Evolutionary conservation across 2,113 vertebrate genomes (phyloP).

Genomic region (Pardalotus punctatus): DNA sequence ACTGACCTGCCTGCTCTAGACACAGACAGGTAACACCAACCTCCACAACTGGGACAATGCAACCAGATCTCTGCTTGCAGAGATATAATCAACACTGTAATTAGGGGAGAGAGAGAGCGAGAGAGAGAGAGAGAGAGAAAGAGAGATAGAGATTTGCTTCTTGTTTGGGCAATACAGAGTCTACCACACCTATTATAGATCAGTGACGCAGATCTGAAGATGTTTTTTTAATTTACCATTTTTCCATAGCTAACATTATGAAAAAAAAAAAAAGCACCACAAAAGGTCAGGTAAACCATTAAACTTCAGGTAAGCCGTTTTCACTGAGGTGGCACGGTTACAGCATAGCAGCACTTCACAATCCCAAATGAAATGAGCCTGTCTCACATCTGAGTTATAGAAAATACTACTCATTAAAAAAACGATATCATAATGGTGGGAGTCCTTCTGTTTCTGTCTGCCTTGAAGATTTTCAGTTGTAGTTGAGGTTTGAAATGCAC

Average conservation of each 20-base stretch:
- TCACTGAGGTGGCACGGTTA: not conserved
- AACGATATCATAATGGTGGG: accelerated
- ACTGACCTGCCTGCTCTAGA: not conserved
- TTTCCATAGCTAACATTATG: not conserved
- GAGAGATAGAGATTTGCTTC: not conserved
- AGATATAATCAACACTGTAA: not conserved
- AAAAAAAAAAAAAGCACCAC: not conserved
- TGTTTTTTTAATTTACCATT: not conserved
- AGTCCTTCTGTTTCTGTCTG: not conserved
- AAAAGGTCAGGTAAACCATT: not conserved
- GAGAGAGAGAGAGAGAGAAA: not conserved
- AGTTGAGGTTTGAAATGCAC: not conserved
- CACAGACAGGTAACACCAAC: not conserved
- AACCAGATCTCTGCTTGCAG: not conserved
- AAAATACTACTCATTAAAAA: not conserved
- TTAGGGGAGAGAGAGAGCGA: not conserved
- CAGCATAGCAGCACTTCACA: not conserved
- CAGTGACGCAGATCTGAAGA: not conserved
- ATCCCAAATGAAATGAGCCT: not conserved
- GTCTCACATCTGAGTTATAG: accelerated
- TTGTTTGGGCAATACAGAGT: not conserved
- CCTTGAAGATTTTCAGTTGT: not conserved
- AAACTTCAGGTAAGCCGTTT: not conserved
- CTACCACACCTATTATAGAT: not conserved
- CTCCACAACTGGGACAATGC: not conserved